Evolutionary conservation across 1,140 invertebrate genomes (phyloP).

Genomic region (Asobara japonica): DNA sequence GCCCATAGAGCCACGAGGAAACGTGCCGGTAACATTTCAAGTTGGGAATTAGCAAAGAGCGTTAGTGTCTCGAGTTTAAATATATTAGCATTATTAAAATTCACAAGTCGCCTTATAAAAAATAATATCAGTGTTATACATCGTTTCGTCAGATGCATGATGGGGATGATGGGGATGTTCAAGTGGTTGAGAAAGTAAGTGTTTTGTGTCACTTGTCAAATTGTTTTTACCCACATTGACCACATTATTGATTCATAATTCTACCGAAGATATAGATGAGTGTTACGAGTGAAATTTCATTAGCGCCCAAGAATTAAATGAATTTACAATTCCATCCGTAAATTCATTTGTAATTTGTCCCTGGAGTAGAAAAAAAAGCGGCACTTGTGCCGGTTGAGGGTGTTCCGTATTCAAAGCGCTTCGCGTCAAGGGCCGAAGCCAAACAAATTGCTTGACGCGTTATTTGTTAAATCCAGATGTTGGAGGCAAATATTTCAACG

Average conservation of each 20-base stretch:
- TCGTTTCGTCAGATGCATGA: constrained; percentile 38
- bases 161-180: constrained; percentile 54
- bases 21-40: constrained; percentile 38
- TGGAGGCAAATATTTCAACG: background rate
- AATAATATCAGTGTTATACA: constrained; percentile 23
- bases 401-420: background rate
- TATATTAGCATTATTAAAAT: constrained; percentile 3
- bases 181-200: constrained; percentile 58
- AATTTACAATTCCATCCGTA: too few relatives aligned
- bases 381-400: background rate
- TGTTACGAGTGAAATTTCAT: too few relatives aligned
- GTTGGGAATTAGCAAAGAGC: constrained; percentile 35
- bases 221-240: too few relatives aligned
- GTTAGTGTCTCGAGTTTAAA: constrained; percentile 14
- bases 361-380: background rate
- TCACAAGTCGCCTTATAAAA: background rate
- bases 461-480: constrained; percentile 6
- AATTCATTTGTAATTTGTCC: background rate
- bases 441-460: constrained; percentile 1
- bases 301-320: too few relatives aligned
- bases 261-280: too few relatives aligned
- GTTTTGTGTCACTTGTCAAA: background rate
- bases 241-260: background rate
- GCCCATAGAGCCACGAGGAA: constrained; percentile 30
- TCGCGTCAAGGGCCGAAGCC: constrained; percentile 24